Evolutionary conservation across 2,888 invertebrate species (phyloP).

Genomic region (Catonia carolina): DNA sequence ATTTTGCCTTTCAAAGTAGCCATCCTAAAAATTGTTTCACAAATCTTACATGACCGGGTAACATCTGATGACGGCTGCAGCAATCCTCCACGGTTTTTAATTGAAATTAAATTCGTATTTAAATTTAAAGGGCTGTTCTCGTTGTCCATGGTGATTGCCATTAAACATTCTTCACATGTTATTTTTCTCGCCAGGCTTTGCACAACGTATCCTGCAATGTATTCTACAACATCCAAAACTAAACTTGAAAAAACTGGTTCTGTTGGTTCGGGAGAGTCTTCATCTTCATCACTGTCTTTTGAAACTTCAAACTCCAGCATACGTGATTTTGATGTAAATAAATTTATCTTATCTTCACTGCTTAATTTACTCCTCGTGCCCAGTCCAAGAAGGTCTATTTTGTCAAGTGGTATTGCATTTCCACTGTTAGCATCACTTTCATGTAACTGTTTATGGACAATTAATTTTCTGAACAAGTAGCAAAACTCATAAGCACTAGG

Average conservation of each 20-base stretch:
- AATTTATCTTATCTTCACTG: slow-evolving; percentile 20
- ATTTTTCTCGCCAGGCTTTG: slow-evolving; percentile 6
- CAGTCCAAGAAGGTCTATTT: slow-evolving; percentile 11
- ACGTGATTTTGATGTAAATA: slow-evolving; percentile 5
- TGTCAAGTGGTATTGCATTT: slow-evolving; percentile 21
- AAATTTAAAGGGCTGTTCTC: slow-evolving; percentile 17
- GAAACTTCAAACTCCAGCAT: not conserved
- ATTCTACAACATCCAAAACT: slow-evolving; percentile 9
- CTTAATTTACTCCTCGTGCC: not conserved
- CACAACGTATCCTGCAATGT: slow-evolving; percentile 14
- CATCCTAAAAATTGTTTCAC: slow-evolving; percentile 19
- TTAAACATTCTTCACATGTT: slow-evolving; percentile 15
- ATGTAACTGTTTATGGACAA: no score
- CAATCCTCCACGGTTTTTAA: no score
- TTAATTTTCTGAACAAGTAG: slow-evolving; percentile 12
- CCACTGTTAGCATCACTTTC: slow-evolving; percentile 8
- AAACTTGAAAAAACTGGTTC: not conserved
- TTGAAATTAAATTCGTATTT: slow-evolving; percentile 13
- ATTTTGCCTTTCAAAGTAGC: slow-evolving; percentile 11
- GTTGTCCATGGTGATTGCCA: slow-evolving; percentile 5
- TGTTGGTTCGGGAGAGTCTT: not conserved
- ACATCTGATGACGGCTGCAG: slow-evolving; percentile 19
- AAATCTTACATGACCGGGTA: slow-evolving; percentile 14
- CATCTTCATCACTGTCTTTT: not conserved
- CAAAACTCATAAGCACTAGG: slow-evolving; percentile 18